Evolutionary conservation across 2,113 vertebrate genomes (phyloP).

Genomic region (Trematomus loennbergii): DNA sequence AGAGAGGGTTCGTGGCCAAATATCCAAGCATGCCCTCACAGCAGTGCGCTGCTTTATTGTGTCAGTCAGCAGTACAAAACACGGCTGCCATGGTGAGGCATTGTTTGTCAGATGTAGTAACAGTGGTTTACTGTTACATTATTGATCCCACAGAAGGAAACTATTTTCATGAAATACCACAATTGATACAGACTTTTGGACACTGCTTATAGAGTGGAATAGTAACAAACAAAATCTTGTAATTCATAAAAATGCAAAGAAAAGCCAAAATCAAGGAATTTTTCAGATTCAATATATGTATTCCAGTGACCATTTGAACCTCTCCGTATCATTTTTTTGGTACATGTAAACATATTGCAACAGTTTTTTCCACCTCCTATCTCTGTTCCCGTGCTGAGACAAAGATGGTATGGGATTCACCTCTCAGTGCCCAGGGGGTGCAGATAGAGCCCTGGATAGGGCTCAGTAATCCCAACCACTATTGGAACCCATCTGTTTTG

Average conservation of each 20-base stretch:
- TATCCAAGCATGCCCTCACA: constrained; percentile 57
- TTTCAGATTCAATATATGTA: constrained; percentile 4
- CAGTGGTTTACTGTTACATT: constrained; percentile 16
- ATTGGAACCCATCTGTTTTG: constrained; percentile 90
- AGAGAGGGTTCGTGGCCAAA: constrained; percentile 60
- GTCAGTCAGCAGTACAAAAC: constrained; percentile 76
- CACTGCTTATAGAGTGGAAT: neutral
- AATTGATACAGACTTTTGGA: constrained; percentile 19
- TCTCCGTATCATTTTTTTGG: constrained; percentile 2
- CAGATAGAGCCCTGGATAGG: constrained; percentile 83
- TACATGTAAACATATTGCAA: constrained; percentile 68
- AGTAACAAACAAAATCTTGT: constrained; percentile 4
- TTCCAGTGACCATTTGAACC: too few relatives aligned
- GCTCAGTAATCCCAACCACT: constrained; percentile 83
- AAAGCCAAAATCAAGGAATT: neutral
- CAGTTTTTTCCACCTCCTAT: constrained; percentile 60
- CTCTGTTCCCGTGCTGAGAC: constrained; percentile 73
- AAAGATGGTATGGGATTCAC: constrained; percentile 74
- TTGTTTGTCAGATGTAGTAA: constrained; percentile 37
- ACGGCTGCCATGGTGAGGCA: constrained; percentile 43
- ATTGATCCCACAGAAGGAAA: constrained; percentile 28
- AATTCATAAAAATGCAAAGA: constrained; percentile 19
- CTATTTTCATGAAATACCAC: constrained; percentile 17
- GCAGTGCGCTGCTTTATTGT: constrained; percentile 54
- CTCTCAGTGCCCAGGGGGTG: constrained; percentile 81